Conservation (phyloP, 92 coral and sea anemone genomes). For the Bergia puertoricense region DNA sequence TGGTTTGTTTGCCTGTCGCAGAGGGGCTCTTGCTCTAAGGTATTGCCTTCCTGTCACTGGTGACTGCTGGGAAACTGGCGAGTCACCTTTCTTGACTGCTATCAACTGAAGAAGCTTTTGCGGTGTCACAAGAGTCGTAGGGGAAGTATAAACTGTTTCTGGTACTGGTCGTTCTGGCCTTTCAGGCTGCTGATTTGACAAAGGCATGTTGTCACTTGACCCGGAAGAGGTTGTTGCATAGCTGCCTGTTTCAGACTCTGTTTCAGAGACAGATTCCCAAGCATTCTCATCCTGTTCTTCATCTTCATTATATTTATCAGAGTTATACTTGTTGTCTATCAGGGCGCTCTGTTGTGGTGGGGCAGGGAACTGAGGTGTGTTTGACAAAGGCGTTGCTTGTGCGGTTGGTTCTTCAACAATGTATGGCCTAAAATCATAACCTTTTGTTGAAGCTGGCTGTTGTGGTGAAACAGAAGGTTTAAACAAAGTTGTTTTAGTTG, state of each 20-base stretch:
- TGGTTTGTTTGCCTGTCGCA: constrained; percentile 53
- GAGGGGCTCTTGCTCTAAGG: constrained; percentile 66
- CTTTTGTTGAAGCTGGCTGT: constrained; percentile 39
- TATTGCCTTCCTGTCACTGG: constrained; percentile 62
- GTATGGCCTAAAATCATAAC: constrained; percentile 59
- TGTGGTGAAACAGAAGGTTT: constrained; percentile 23
- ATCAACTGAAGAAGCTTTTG: constrained; percentile 18
- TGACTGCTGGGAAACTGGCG: constrained; percentile 18
- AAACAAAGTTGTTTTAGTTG: neutral
- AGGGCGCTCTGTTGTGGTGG: constrained; percentile 12
- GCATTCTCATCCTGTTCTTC: neutral
- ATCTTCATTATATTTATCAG: constrained; percentile 21
- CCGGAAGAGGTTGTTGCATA: constrained; percentile 14
- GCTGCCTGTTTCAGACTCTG: constrained; percentile 56
- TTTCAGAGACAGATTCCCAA: constrained; percentile 45
- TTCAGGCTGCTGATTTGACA: constrained; percentile 16
- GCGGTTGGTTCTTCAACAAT: constrained; percentile 44
- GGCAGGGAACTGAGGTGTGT: constrained; percentile 16
- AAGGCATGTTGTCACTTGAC: neutral
- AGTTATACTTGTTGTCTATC: constrained; percentile 32
- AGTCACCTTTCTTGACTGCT: neutral
- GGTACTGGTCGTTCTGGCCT: constrained; percentile 45
- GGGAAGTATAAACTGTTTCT: neutral
- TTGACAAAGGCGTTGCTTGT: neutral
- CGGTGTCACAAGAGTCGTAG: constrained; percentile 7